Conservation (phyloP, 1,140 invertebrate species). For the Nymphalis io region DNA sequence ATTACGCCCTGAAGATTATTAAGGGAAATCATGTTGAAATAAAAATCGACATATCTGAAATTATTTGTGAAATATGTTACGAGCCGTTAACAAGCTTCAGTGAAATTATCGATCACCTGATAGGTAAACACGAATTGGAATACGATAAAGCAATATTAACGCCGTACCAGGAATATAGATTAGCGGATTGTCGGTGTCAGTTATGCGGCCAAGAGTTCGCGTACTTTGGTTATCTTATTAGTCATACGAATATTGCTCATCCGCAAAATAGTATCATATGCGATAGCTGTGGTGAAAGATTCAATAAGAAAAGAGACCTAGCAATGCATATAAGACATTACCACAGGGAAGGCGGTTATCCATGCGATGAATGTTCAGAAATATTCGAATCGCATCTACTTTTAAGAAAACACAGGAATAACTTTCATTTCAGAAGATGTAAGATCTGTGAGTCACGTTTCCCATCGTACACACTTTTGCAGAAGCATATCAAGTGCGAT, state of each 20-base stretch:
- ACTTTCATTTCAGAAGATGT: conserved; percentile 57
- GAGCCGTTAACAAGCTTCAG: conserved; percentile 51
- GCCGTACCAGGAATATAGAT: conserved; percentile 54
- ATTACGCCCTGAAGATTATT: conserved; percentile 57
- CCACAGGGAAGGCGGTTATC: conserved; percentile 56
- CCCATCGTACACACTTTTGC: conserved; percentile 44
- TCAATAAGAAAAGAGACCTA: conserved; percentile 62
- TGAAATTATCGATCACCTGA: conserved; percentile 65
- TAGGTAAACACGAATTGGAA: conserved; percentile 56
- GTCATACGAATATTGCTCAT: conserved; percentile 62
- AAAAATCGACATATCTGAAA: conserved; percentile 66
- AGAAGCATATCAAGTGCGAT: conserved; percentile 56
- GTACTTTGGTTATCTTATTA: conserved; percentile 59
- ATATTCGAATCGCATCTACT: conserved; percentile 44
- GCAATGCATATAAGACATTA: conserved; percentile 53
- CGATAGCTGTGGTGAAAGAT: conserved; percentile 58
- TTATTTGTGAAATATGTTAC: conserved; percentile 59
- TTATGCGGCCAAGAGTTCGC: conserved; percentile 55
- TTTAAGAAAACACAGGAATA: conserved; percentile 54
- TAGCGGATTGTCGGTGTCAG: conserved; percentile 54
- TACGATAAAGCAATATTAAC: conserved; percentile 60
- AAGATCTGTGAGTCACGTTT: conserved; percentile 49
- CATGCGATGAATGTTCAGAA: conserved; percentile 55
- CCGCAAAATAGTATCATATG: conserved; percentile 61
- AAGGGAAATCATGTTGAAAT: conserved; percentile 60